These are phyloP conservation scores for Tanytarsus gracilentus DNA, from an alignment of 2,888 invertebrate species.

Conservation along the genomic window DNA sequence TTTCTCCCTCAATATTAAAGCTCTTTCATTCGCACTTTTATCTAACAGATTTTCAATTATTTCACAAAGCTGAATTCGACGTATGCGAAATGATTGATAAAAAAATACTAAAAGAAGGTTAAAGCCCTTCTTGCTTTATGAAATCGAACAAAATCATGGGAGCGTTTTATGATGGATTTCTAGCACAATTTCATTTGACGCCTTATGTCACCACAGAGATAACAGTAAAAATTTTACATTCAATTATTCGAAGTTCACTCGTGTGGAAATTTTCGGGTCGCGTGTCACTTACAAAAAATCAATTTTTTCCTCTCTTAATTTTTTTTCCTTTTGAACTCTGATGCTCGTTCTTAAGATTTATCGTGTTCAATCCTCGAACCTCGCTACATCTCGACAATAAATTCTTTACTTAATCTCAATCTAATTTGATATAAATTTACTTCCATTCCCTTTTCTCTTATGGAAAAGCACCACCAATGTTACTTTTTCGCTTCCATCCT, in stretches of 20 bases:
- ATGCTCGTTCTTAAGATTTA: background rate
- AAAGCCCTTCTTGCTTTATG: background rate
- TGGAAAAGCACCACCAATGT: no score
- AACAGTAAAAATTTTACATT: background rate
- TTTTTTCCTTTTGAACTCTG: background rate
- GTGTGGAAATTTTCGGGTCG: constrained; percentile 17
- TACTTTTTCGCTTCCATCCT: background rate
- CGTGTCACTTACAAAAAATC: background rate
- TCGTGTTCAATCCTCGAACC: constrained; percentile 7
- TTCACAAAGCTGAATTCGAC: constrained; percentile 17
- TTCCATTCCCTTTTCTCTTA: background rate
- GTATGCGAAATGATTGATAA: constrained; percentile 18
- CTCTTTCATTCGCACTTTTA: background rate
- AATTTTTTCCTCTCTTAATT: no score
- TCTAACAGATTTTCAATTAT: constrained; percentile 14
- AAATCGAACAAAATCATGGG: no score
- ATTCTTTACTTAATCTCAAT: constrained; percentile 23
- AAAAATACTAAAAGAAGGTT: background rate
- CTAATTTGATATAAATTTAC: constrained; percentile 15
- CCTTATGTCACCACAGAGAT: background rate
- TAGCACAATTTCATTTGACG: background rate
- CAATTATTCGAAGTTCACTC: constrained; percentile 24
- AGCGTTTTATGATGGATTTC: constrained; percentile 13
- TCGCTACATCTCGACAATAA: constrained; percentile 14
- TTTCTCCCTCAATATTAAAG: no score